These are phyloP conservation scores for Dolichopus griseipennis DNA, from an alignment of 2,888 invertebrate species.

Conservation along the genomic window DNA sequence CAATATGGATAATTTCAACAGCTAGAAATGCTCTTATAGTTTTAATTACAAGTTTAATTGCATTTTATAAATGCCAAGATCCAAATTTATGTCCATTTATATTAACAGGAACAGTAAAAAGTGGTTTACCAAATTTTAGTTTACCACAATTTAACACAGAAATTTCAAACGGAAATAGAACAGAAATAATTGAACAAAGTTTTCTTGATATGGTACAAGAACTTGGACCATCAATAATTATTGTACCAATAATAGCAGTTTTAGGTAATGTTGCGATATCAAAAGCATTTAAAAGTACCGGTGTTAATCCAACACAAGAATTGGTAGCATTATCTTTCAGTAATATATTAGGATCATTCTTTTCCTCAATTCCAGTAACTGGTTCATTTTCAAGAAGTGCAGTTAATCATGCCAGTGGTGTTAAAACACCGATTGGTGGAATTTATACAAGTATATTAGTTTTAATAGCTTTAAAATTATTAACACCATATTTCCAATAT, in stretches of 20 bases:
- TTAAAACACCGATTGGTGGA: slow-evolving; percentile 80
- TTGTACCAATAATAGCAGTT: slow-evolving; percentile 84
- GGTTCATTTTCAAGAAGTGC: slow-evolving; percentile 85
- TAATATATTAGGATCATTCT: slow-evolving; percentile 79
- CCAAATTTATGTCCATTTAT: slow-evolving; percentile 51
- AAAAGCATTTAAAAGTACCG: slow-evolving; percentile 80
- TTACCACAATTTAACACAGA: slow-evolving; percentile 64
- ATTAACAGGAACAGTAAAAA: slow-evolving; percentile 60
- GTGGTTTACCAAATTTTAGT: slow-evolving; percentile 60
- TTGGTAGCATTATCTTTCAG: slow-evolving; percentile 75
- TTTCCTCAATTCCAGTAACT: slow-evolving; percentile 83
- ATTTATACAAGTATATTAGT: slow-evolving; percentile 74
- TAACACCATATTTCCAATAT: slow-evolving; percentile 83
- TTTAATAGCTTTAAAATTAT: slow-evolving; percentile 68
- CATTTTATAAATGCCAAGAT: slow-evolving; percentile 49
- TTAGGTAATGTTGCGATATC: slow-evolving; percentile 92
- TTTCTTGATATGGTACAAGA: slow-evolving; percentile 47
- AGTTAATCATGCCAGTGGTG: slow-evolving; percentile 92
- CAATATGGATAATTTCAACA: slow-evolving; percentile 69
- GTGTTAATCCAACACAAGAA: slow-evolving; percentile 84
- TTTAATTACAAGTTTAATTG: slow-evolving; percentile 50
- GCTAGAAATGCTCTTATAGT: slow-evolving; percentile 80
- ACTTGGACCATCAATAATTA: slow-evolving; percentile 73
- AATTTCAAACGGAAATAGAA: slow-evolving; percentile 31
- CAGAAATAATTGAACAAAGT: slow-evolving; percentile 29